Base-by-base conservation (phyloP, 2,888 invertebrate species). In the Andrena bucephala region DNA sequence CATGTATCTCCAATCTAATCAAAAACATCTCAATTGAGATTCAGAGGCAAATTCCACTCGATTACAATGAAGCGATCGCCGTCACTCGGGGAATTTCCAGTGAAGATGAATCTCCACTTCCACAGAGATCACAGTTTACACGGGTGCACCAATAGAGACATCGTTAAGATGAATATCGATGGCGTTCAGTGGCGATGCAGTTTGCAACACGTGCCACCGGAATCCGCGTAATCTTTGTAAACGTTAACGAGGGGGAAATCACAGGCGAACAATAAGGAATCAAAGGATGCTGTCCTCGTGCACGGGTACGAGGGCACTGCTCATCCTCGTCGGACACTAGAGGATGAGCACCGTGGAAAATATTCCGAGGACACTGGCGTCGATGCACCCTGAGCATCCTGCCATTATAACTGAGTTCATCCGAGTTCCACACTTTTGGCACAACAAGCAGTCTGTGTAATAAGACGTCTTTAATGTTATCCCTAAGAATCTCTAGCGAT, bases 261-360 rank as follows among this genome's bases (percentile, higher is more conserved):
- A 3, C 66, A 33, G 16, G 42, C 1, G 54, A 74, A 75, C 68
- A 69, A 82, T 75, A 69, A 75, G 27, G 33, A 65, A 52, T 52
- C 48, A 65, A 24, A 65, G 66, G 60, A 60, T 24, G 67, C 8
- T 33, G 42, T n/a, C 24, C 31, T 10, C 63, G 42, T 57, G 13
- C 52, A 63, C 33, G 42, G 27, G 62, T 24, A 27, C 24, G 31
- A 33, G 52, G 57, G 69, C 42, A 63, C 59, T 36, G 42, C 50
- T 59, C 70, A 59, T 63, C 77, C 59, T 50, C 33, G 42, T 27
- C 24, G 68, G 52, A 71, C 74, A 63, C 7, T 27, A 4, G 3
- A 24, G 20, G 8, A 50, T 31, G 50, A 67, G 27, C 73, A 69
- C 36, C 70, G 83, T 83, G 82, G 73, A 83, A 83, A 77, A 81